Conservation (phyloP, 2,113 vertebrate genomes). For the Trinectes maculatus region DNA sequence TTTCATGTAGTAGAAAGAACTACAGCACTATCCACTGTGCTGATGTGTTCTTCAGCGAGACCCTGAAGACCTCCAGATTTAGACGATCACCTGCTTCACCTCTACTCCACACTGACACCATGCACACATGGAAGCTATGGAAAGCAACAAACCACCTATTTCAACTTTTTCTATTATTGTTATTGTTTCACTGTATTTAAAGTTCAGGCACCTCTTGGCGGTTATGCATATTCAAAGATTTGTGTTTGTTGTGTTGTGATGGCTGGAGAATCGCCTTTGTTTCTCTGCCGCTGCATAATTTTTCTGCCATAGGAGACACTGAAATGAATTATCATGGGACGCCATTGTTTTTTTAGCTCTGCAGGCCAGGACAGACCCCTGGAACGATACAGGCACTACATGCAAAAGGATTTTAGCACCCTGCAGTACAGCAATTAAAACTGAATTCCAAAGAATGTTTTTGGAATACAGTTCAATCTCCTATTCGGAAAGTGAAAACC, state of each 20-base stretch:
- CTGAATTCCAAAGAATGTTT: slow-evolving; percentile 11
- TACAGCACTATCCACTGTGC: not conserved
- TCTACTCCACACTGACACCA: not conserved
- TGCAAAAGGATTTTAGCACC: not conserved
- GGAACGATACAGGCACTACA: not conserved
- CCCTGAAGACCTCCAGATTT: not conserved
- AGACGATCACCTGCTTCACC: not conserved
- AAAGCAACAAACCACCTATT: not conserved
- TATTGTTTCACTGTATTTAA: not conserved
- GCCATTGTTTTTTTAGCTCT: slow-evolving; percentile 42
- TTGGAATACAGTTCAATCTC: not conserved
- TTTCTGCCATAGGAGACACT: slow-evolving; percentile 35
- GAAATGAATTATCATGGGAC: slow-evolving; percentile 54
- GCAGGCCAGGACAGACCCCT: slow-evolving; percentile 13
- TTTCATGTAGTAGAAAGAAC: not conserved
- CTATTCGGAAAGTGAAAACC: not conserved
- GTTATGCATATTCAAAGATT: slow-evolving; percentile 11
- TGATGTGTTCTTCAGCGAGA: slow-evolving; percentile 1
- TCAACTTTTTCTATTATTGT: slow-evolving; percentile 8
- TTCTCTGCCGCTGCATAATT: slow-evolving; percentile 1
- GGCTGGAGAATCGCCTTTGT: slow-evolving; percentile 34
- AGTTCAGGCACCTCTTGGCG: slow-evolving; percentile 29
- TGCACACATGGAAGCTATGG: not conserved
- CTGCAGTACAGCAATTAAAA: slow-evolving; percentile 9
- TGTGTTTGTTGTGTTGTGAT: slow-evolving; percentile 32